Conservation (phyloP, 1,140 invertebrate species). For the Arctopsyche grandis region DNA sequence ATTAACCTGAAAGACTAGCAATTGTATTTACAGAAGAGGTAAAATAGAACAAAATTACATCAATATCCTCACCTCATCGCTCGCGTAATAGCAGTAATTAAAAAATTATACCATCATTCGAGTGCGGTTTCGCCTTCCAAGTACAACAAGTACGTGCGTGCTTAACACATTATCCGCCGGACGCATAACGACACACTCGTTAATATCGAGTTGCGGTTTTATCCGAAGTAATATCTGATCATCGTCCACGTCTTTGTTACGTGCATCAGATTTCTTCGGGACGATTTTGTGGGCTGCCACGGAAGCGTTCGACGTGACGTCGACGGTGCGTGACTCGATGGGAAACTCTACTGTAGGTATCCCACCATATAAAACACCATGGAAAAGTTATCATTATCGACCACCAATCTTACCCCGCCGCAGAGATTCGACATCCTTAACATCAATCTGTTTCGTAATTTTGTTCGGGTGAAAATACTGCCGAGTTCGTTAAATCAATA, state of each 20-base stretch:
- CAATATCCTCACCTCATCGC: constrained; percentile 2
- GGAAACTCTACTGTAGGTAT: neutral
- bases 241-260: neutral
- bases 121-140: neutral
- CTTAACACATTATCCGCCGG: constrained; percentile 13
- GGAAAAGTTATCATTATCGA: neutral
- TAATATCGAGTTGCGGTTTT: constrained; percentile 20
- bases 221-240: neutral
- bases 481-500: no score
- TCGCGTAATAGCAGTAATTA: neutral
- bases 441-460: neutral
- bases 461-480: no score
- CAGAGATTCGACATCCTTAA: neutral
- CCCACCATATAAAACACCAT: neutral
- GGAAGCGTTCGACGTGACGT: constrained; percentile 18
- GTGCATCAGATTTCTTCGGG: constrained; percentile 11
- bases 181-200: constrained; percentile 16
- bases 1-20: neutral
- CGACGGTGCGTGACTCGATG: constrained; percentile 16
- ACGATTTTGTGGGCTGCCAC: constrained; percentile 3
- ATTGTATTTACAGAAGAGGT: neutral
- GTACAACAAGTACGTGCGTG: neutral
- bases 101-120: neutral
- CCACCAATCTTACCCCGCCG: neutral
- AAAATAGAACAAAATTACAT: neutral